phyloP scores from a whole-genome alignment of 2,888 invertebrate genomes.

The Linhomoeus sp. region DNA sequence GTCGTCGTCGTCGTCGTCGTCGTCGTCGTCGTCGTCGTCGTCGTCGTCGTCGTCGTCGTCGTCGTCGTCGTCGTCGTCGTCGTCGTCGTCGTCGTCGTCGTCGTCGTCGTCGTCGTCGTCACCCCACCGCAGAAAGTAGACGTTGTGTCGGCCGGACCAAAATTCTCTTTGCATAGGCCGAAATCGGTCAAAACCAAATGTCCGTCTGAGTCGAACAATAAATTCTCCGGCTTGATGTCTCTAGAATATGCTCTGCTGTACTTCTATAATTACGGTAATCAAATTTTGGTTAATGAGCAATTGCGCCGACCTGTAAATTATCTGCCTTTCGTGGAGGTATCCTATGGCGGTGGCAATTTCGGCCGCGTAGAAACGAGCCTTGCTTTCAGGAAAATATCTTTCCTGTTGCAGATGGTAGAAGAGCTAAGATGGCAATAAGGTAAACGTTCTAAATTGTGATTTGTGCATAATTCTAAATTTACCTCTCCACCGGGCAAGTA shows the following conservation, averaged over 20 bases:
- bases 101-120: too few relatives aligned
- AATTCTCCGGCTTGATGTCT: constrained; percentile 44
- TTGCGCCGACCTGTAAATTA: constrained; percentile 40
- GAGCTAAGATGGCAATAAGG: too few relatives aligned
- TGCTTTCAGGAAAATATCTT: constrained; percentile 37
- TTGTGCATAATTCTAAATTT: too few relatives aligned
- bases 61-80: too few relatives aligned
- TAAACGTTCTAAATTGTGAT: too few relatives aligned
- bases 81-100: too few relatives aligned
- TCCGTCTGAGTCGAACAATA: constrained; percentile 39
- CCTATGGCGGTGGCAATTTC: constrained; percentile 42
- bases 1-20: too few relatives aligned
- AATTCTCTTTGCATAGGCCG: constrained; percentile 42
- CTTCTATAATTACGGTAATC: neutral
- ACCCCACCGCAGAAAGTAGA: constrained; percentile 43
- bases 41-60: too few relatives aligned
- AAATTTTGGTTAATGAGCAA: neutral
- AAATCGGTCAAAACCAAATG: constrained; percentile 44
- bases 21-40: too few relatives aligned
- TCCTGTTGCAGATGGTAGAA: constrained; percentile 43
- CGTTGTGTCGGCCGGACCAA: constrained; percentile 34
- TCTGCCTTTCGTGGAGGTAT: constrained; percentile 40
- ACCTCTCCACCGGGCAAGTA: too few relatives aligned
- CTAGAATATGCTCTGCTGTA: constrained; percentile 28
- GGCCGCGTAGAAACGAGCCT: constrained; percentile 41